Evolutionary conservation across 2,888 invertebrate genomes (phyloP).

Genomic region (Coremacera marginata): DNA sequence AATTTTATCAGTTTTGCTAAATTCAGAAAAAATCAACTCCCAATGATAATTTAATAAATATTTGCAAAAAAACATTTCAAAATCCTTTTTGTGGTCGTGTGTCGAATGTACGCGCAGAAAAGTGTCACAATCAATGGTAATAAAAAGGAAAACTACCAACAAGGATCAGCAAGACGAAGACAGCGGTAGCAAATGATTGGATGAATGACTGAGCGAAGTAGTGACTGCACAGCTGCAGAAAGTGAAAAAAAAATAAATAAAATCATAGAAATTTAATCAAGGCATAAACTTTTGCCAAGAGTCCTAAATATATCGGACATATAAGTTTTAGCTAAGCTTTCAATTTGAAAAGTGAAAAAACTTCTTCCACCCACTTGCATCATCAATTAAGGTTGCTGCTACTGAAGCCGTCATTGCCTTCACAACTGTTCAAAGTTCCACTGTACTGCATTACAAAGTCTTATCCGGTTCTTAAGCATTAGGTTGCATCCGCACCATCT

Average conservation of each 20-base stretch:
- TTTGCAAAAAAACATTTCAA: not conserved
- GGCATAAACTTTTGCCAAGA: not conserved
- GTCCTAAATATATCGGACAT: not conserved
- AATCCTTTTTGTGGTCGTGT: not conserved
- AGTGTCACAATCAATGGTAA: not conserved
- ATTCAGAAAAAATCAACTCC: not conserved
- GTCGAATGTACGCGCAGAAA: not conserved
- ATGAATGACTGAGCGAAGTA: not conserved
- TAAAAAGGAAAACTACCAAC: not conserved
- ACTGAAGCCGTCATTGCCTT: not conserved
- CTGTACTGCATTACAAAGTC: not conserved
- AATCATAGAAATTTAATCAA: not conserved
- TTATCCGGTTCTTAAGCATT: not conserved
- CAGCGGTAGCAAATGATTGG: not conserved
- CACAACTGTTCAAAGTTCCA: not conserved
- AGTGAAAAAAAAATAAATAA: too few relatives aligned
- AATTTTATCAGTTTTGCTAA: conserved; percentile 11
- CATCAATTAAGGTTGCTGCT: not conserved
- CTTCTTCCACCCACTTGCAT: not conserved
- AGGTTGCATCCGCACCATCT: not conserved
- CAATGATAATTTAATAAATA: not conserved
- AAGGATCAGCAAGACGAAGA: not conserved
- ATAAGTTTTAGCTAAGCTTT: not conserved
- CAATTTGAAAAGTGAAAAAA: not conserved
- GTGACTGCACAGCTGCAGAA: not conserved